These are phyloP conservation scores for Rhincodon typus DNA, from an alignment of 2,797 vertebrate species.

Conservation along the genomic window DNA sequence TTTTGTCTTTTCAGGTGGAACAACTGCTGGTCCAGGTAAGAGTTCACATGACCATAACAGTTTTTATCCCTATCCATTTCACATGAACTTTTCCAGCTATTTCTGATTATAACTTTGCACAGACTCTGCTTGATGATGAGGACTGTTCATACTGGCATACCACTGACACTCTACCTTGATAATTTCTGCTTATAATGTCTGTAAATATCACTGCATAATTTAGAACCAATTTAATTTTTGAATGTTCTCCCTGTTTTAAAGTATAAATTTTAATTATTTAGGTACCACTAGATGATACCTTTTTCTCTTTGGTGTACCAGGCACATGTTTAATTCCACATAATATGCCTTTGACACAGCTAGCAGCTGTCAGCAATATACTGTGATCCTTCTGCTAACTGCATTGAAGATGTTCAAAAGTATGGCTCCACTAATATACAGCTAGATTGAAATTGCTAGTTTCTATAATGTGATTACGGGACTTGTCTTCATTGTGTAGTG, in stretches of 20 bases:
- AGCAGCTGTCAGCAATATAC: not conserved
- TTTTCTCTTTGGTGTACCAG: not conserved
- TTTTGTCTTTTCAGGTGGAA: slow-evolving; percentile 6
- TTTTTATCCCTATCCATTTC: not conserved
- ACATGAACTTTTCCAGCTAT: not conserved
- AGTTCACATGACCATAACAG: not conserved
- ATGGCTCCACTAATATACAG: not conserved
- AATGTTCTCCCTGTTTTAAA: not conserved
- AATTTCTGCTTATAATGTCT: not conserved
- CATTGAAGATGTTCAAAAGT: not conserved
- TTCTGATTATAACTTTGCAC: not conserved
- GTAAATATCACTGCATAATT: not conserved
- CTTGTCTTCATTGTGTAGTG: not conserved
- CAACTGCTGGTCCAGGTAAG: slow-evolving; percentile 29
- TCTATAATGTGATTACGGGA: not conserved
- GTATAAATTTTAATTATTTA: not conserved
- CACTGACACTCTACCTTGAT: not conserved
- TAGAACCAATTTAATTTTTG: not conserved
- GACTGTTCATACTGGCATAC: not conserved
- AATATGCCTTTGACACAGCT: not conserved
- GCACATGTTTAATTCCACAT: not conserved
- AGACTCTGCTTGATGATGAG: too few relatives aligned
- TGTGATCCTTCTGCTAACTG: not conserved
- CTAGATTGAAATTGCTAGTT: not conserved
- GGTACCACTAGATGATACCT: too few relatives aligned